phyloP scores from a whole-genome alignment of 1,140 invertebrate species.

The Brachionus plicatilis region DNA sequence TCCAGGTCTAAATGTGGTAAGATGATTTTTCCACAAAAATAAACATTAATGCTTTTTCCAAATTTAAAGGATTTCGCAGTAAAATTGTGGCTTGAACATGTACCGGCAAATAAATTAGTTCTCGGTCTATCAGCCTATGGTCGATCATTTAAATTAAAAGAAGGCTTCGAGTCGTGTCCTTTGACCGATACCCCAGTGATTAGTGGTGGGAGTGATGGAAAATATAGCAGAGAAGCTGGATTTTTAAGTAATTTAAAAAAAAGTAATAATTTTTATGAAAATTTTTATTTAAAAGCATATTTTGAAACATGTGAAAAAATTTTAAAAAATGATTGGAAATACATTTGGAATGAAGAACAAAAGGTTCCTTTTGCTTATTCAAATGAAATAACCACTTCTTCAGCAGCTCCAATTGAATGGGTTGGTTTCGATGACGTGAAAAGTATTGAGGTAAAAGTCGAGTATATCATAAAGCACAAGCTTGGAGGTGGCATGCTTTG shows the following conservation, averaged over 20 bases:
- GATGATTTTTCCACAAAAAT: too few relatives aligned
- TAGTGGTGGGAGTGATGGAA: slow-evolving; percentile 68
- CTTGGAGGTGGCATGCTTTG: slow-evolving; percentile 40
- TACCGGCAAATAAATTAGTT: slow-evolving; percentile 73
- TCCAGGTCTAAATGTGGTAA: slow-evolving; percentile 22
- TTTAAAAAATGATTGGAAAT: slow-evolving; percentile 46
- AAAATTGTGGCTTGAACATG: slow-evolving; percentile 66
- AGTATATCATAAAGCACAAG: slow-evolving; percentile 2
- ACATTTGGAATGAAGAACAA: slow-evolving; percentile 27
- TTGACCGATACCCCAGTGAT: slow-evolving; percentile 69
- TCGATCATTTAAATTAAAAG: slow-evolving; percentile 70
- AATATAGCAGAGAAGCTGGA: slow-evolving; percentile 77
- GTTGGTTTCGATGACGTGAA: slow-evolving; percentile 79
- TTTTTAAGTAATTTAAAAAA: slow-evolving; percentile 84
- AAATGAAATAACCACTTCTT: slow-evolving; percentile 65
- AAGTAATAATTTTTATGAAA: slow-evolving; percentile 65
- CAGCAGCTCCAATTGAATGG: slow-evolving; percentile 64
- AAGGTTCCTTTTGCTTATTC: slow-evolving; percentile 70
- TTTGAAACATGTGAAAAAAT: slow-evolving; percentile 41
- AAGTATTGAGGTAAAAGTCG: slow-evolving; percentile 44
- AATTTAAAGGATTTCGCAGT: slow-evolving; percentile 46
- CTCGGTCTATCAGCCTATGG: slow-evolving; percentile 82
- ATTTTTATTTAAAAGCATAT: slow-evolving; percentile 73
- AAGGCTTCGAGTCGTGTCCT: slow-evolving; percentile 46
- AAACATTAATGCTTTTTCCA: not conserved